Percentiles rank a stretch among this genome's conserved stretches.
Evolutionary conservation across 2,888 invertebrate genomes (phyloP).

Genomic region (Dryomyza anilis): DNA sequence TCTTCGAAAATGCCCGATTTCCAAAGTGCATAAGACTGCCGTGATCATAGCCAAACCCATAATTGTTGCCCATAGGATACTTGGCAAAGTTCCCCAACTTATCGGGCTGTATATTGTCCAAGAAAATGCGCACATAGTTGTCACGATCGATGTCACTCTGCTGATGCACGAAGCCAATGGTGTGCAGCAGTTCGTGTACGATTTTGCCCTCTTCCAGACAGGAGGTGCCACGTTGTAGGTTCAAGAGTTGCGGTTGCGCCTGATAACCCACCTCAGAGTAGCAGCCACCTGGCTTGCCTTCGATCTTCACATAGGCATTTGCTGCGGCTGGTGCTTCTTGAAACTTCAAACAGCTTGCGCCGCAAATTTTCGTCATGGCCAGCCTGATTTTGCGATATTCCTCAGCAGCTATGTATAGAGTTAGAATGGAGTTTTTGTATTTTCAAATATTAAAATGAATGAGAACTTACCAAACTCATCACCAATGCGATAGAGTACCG

Average conservation of each 20-base stretch:
- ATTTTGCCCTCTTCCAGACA: conserved; percentile 64
- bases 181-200: conserved; percentile 78
- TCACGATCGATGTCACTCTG: conserved; percentile 78
- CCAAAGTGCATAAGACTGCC: conserved; percentile 81
- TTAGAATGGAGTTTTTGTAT: no score
- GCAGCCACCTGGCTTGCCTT: conserved; percentile 64
- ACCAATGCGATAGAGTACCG: no score
- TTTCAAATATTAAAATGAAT: no score
- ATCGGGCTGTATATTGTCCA: conserved; percentile 62
- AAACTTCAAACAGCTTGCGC: no score
- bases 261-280: conserved; percentile 76
- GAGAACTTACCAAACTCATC: no score
- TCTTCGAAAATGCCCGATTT: conserved; percentile 72
- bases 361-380: no score
- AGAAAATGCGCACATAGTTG: conserved; percentile 67
- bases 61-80: conserved; percentile 66
- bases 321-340: conserved; percentile 26
- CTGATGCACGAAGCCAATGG: conserved; percentile 78
- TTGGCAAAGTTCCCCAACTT: conserved; percentile 73
- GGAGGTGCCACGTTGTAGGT: conserved; percentile 44
- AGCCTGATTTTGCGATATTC: no score
- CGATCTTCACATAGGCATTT: conserved; percentile 12
- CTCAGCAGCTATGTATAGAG: no score
- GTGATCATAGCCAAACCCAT: conserved; percentile 74
- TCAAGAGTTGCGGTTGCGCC: conserved; percentile 56